phyloP scores from a whole-genome alignment of 2,888 invertebrate genomes.

The Neoascia interrupta region DNA sequence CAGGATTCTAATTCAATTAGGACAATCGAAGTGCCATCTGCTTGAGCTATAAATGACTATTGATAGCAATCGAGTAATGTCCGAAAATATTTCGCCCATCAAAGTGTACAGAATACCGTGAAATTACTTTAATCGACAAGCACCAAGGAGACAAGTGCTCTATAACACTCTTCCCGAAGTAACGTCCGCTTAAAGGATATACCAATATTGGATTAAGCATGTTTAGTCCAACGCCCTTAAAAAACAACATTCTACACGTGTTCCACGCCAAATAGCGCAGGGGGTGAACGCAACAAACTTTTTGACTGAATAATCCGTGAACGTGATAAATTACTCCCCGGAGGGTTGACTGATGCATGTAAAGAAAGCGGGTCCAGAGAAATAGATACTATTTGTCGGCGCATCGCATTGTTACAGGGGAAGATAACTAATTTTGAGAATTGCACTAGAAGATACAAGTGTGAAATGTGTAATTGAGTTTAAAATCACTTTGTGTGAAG shows the following conservation, averaged over 20 bases:
- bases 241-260: slow-evolving; percentile 71
- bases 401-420: slow-evolving; percentile 46
- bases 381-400: slow-evolving; percentile 55
- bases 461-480: slow-evolving; percentile 78
- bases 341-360: slow-evolving; percentile 73
- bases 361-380: slow-evolving; percentile 16
- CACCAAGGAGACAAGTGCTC: slow-evolving; percentile 59
- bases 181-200: slow-evolving; percentile 39
- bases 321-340: slow-evolving; percentile 79
- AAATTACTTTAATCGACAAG: slow-evolving; percentile 76
- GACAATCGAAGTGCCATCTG: slow-evolving; percentile 73
- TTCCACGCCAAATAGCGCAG: slow-evolving; percentile 21
- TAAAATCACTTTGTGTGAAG: slow-evolving; percentile 79
- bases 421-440: slow-evolving; percentile 48
- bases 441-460: slow-evolving; percentile 21
- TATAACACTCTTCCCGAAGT: not conserved
- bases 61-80: slow-evolving; percentile 52
- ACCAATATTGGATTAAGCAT: slow-evolving; percentile 52
- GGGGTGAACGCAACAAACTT: slow-evolving; percentile 71
- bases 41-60: slow-evolving; percentile 69
- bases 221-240: slow-evolving; percentile 59
- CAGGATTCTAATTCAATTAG: slow-evolving; percentile 32
- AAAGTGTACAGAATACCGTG: slow-evolving; percentile 73
- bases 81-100: no score
- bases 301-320: slow-evolving; percentile 77